Conservation (phyloP, 2,888 invertebrate species). For the Pristionchus exspectatus region DNA sequence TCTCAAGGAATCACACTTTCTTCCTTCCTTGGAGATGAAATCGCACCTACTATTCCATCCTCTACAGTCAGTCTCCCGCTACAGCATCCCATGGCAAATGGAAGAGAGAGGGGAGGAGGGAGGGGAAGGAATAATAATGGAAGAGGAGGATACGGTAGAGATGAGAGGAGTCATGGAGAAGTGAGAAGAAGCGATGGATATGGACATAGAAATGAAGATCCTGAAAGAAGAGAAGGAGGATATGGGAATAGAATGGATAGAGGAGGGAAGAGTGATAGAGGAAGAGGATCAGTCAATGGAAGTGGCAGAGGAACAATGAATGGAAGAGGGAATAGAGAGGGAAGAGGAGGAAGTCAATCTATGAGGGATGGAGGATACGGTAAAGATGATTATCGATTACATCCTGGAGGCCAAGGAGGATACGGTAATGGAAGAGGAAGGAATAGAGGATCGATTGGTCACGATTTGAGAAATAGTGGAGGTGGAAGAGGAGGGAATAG, state of each 20-base stretch:
- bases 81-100: not conserved
- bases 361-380: not conserved
- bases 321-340: not conserved
- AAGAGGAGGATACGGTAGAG: conserved; percentile 43
- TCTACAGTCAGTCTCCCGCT: no score
- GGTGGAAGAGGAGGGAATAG: not conserved
- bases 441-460: not conserved
- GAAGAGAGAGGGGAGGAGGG: conserved; percentile 22
- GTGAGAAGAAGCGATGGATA: not conserved
- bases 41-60: not conserved
- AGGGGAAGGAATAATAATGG: not conserved
- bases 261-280: not conserved
- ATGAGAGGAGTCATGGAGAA: not conserved
- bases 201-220: not conserved
- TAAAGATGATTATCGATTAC: not conserved
- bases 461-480: not conserved
- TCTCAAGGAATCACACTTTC: conserved; percentile 34
- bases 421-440: conserved; percentile 21
- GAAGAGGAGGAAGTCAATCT: conserved; percentile 10
- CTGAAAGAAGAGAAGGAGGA: conserved; percentile 39
- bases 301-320: not conserved
- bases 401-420: not conserved
- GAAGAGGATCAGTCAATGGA: not conserved
- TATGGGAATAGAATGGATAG: not conserved
- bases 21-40: not conserved